Percentiles rank a stretch among this genome's conserved stretches.
Evolutionary conservation across 2,888 invertebrate genomes (phyloP).

Genomic region (Polia nebulosa): DNA sequence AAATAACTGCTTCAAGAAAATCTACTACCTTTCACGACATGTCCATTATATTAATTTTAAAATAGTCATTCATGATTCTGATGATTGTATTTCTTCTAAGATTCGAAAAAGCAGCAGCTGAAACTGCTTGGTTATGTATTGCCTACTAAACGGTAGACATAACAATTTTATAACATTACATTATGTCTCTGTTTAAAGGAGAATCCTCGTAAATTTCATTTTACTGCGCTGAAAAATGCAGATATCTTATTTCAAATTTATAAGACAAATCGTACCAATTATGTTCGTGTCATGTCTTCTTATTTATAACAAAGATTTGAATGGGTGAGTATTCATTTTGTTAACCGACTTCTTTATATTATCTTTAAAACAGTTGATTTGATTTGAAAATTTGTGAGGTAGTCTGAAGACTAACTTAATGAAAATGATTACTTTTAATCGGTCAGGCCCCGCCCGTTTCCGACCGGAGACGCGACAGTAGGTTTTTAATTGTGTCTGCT

Average conservation of each 20-base stretch:
- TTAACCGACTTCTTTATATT: too few relatives aligned
- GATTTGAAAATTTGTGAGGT: not conserved
- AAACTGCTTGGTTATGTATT: constrained; percentile 19
- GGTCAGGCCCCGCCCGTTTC: too few relatives aligned
- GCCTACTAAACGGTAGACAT: constrained; percentile 35
- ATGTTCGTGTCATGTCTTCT: constrained; percentile 18
- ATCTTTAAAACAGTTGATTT: not conserved
- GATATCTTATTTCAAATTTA: constrained; percentile 34
- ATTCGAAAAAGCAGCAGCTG: not conserved
- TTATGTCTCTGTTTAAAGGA: constrained; percentile 39
- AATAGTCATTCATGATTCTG: too few relatives aligned
- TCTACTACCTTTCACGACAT: too few relatives aligned
- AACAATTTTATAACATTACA: constrained; percentile 35
- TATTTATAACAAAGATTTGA: constrained; percentile 12
- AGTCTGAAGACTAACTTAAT: too few relatives aligned
- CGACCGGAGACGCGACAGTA: too few relatives aligned
- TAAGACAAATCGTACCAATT: constrained; percentile 27
- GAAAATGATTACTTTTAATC: too few relatives aligned
- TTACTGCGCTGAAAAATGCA: constrained; percentile 44
- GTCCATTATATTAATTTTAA: too few relatives aligned
- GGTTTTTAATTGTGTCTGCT: too few relatives aligned
- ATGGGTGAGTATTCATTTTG: constrained; percentile 5
- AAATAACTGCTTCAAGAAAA: too few relatives aligned
- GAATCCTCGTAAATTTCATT: constrained; percentile 43
- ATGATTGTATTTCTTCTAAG: not conserved